A percentile compares a stretch with the other conserved stretches of the same genome.
These are phyloP conservation scores for Temnothorax ravouxi DNA, from an alignment of 2,888 invertebrate species.

Conservation along the genomic window DNA sequence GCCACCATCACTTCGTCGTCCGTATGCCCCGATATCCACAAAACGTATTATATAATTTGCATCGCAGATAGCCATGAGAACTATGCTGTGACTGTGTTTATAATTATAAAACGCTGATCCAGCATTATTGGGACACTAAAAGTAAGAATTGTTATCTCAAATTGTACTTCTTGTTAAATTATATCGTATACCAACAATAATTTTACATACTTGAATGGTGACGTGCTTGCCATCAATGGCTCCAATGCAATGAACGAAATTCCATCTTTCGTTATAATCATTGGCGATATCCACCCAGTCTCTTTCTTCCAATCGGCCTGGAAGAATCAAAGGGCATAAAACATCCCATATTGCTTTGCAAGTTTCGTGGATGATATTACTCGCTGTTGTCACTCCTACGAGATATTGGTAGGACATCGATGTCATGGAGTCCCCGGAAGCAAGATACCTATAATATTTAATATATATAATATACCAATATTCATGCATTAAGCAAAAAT, in stretches of 20 bases:
- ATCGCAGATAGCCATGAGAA: background rate
- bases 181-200: background rate
- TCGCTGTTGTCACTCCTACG: background rate
- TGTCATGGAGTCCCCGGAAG: background rate
- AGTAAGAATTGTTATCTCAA: background rate
- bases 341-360: background rate
- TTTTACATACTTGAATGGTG: conserved; percentile 3
- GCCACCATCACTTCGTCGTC: background rate
- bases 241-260: background rate
- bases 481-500: no score
- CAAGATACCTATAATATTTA: background rate
- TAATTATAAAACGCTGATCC: background rate
- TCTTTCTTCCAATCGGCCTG: background rate
- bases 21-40: background rate
- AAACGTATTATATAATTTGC: background rate
- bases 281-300: background rate
- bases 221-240: conserved; percentile 12
- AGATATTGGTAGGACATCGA: background rate
- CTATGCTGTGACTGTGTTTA: background rate
- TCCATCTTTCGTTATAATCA: background rate
- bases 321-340: background rate
- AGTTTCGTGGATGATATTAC: background rate
- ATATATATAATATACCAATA: no score
- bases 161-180: background rate
- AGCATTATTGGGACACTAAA: conserved; percentile 7